Evolutionary conservation across 2,797 vertebrate genomes (phyloP), one percentile per base, ranked within the genome.

Genomic region (Australoheros facetus): DNA sequence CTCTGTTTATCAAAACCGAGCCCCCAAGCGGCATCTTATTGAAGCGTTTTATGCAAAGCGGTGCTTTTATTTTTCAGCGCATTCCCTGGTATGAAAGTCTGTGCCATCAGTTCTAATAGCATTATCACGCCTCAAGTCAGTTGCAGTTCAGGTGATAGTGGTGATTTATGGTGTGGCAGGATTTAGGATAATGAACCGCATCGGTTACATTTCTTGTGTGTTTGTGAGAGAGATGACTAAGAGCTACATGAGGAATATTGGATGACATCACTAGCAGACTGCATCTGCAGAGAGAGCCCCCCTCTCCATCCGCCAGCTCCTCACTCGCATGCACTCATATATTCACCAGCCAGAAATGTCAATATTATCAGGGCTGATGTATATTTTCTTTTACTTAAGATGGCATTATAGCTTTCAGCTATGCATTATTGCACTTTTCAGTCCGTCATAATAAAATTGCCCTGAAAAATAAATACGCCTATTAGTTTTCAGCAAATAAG

Each of bases 181-280:
- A 34, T 26, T 21, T 17, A 23, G 34, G 12, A 75, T 30, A 71
- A 71, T 30, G 62, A 69, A 69, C 42, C 0, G 26, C 26, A 30
- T 30, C 10, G 3, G 10, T 51, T 69, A 48, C 62, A 30, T 69
- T 69, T 69, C 62, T 69, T 17, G 13, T 48, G 42, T 19, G 30
- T 30, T 48, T 48, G 59, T 28, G 64, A 62, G 42, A 69, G 57
- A 48, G 75, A 78, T 84, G 77, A 84, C 77, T 80, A 70, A 76
- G 45, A 71, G 77, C 60, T 78, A 16, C 0, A 37, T 21, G 64
- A 77, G 30, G 3, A 21, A 9, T 71, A 70, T 51, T 42, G 19
- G 62, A 75, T 87, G 80, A 87, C 83, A 75, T 87, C 89, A 87
- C 53, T 58, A 60, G 11, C 71, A 56, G 51, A 80, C 69, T 84